Base-by-base conservation (phyloP, 2,888 invertebrate species). In the Torymus texanus region DNA sequence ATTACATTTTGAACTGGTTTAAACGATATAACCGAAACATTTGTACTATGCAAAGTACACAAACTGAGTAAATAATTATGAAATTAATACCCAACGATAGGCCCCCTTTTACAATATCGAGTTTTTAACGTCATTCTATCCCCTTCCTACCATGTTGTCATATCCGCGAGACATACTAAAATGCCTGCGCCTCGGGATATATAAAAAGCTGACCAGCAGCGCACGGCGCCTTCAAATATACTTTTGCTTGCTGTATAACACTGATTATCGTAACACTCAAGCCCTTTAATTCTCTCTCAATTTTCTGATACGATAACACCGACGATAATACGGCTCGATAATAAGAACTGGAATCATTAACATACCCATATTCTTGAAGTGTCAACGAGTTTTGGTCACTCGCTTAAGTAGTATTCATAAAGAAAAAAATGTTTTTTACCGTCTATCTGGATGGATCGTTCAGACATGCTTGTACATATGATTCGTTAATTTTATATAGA, bases 311-410 rank as follows among this genome's bases (percentile, higher is more conserved):
- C 56, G 24, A 61, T 81, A 82, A 83, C 82, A 83, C 72, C 81
- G 74, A 82, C 72, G 79, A 83, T 53, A 81, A 78, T 79, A 75
- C 79, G 77, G 77, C 80, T 78, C 74, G 82, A 79, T 79, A 79
- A 82, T 81, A 78, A 83, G 70, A 82, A 83, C 71, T 83, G 80
- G 79, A 82, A 83, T 82, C 76, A 79, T 84, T 82, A 82, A 81
- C 78, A 80, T 82, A 78, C 77, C 79, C 75, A 77, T 75, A 83
- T 73, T 53, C 53, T 71, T 67, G 50, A 70, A 3, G 41, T 62
- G 62, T 56, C 68, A 50, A 18, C 65, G 62, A 63, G 21, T 65
- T 59, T 55, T 66, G 62, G 11, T 58, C 65, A 12, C 51, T 75
- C 29, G 16, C 55, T 75, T 29, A 75, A 50, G 0, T 75, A 16